Conservation (phyloP, 92 coral and sea anemone species). For the Actinostola sp. region DNA sequence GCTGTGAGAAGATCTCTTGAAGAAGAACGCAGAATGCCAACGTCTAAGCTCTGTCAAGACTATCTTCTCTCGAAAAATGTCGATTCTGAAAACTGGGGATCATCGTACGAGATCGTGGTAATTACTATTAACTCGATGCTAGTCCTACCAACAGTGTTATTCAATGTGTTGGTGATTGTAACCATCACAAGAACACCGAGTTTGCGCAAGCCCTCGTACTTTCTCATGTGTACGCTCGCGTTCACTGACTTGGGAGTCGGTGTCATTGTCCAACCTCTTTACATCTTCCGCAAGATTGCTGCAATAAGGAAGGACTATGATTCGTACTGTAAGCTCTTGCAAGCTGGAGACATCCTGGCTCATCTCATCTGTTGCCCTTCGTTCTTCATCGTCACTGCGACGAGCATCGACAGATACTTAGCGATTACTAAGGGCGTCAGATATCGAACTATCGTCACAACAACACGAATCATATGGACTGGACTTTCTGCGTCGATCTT, state of each 20-base stretch:
- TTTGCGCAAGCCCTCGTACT: slow-evolving; percentile 42
- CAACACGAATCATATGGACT: slow-evolving; percentile 5
- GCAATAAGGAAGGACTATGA: slow-evolving; percentile 16
- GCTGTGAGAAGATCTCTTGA: too few species aligned
- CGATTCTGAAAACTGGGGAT: slow-evolving; percentile 37
- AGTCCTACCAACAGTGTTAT: slow-evolving; percentile 27
- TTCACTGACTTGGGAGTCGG: slow-evolving; percentile 46
- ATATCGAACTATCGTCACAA: slow-evolving; percentile 37
- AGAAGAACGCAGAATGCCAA: too few species aligned
- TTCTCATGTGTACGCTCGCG: slow-evolving; percentile 37
- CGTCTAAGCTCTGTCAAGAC: background rate
- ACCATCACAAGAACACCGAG: slow-evolving; percentile 38
- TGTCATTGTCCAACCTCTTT: slow-evolving; percentile 34
- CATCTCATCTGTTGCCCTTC: slow-evolving; percentile 45
- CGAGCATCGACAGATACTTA: slow-evolving; percentile 40
- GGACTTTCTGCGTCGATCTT: slow-evolving; percentile 22
- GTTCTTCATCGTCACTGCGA: slow-evolving; percentile 44
- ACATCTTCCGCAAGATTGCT: slow-evolving; percentile 37
- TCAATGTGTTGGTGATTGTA: slow-evolving; percentile 31
- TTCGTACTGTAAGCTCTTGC: slow-evolving; percentile 26
- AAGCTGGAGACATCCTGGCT: slow-evolving; percentile 44
- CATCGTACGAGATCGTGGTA: slow-evolving; percentile 18
- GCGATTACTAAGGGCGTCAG: slow-evolving; percentile 36
- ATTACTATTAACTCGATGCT: slow-evolving; percentile 5
- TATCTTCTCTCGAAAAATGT: slow-evolving; percentile 27